Evolutionary conservation across 64 coral and sea anemone species (phyloP).

Genomic region (Cladopsammia gracilis): DNA sequence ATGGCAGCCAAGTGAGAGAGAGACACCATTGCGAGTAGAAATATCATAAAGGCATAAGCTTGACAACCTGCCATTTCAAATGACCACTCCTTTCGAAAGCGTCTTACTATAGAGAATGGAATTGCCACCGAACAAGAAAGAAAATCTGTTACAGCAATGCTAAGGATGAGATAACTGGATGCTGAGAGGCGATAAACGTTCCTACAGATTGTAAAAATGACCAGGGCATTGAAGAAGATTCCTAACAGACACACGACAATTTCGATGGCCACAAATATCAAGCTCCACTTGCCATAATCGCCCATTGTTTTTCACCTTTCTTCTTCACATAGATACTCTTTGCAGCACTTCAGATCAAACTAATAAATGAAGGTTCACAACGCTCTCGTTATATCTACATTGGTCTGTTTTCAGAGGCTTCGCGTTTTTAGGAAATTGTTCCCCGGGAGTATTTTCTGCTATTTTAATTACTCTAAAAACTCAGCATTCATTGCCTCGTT

Average conservation of each 20-base stretch:
- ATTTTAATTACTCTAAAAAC: no score
- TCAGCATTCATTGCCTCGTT: no score
- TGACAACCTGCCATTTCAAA: conserved; percentile 21
- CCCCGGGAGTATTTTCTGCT: no score
- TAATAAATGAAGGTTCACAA: no score
- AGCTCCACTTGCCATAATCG: not conserved
- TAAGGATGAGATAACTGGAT: conserved; percentile 47
- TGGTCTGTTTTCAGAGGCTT: no score
- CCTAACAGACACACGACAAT: conserved; percentile 4
- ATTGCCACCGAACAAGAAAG: conserved; percentile 49
- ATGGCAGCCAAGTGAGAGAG: conserved; percentile 44
- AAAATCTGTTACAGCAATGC: conserved; percentile 38
- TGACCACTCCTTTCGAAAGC: conserved; percentile 3
- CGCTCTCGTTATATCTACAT: no score
- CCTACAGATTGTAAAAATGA: conserved; percentile 28
- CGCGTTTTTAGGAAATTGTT: no score
- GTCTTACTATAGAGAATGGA: conserved; percentile 25
- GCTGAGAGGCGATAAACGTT: conserved; percentile 33
- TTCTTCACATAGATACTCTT: no score
- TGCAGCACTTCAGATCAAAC: no score
- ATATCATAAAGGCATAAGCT: conserved; percentile 56
- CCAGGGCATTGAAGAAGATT: conserved; percentile 40
- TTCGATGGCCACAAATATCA: not conserved
- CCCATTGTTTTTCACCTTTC: not conserved
- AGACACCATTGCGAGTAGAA: conserved; percentile 46